Base-by-base conservation (phyloP, 2,888 invertebrate species). In the Megalurothrips usitatus region DNA sequence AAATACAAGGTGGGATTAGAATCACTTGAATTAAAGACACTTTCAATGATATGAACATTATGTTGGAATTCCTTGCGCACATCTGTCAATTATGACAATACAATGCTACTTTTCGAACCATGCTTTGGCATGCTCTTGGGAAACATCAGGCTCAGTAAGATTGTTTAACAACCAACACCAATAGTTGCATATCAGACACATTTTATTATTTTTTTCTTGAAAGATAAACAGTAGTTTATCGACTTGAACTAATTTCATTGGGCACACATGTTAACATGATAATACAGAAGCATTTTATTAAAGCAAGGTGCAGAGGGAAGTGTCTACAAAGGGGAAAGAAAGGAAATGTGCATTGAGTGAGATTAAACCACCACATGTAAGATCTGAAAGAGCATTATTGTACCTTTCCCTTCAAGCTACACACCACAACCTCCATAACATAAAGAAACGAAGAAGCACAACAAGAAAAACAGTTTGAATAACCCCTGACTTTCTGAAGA, bases 291-390 rank as follows among this genome's bases (percentile, higher is more conserved):
- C 78, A 58, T 75, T 23, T 75, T 75, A 75, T 23, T 26, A 75
- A 75, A 75, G 68, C 68, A 75, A 75, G 68, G 68, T 75, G 68
- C 82, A 81, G 82, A 84, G 83, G 82, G 83, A 84, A 85, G 85
- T 84, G 82, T 85, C 84, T 85, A 86, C 86, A 87, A 87, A 88
- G 88, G 87, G 87, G 87, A 87, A 87, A 87, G 87, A 75, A 26
- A 52, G 58, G 79, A 63, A 81, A 48, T 49, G 58, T 19, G 58
- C 28, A 26, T 49, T 28, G 23, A 49, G 28, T 26, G 28, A 79
- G 34, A n/a, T 28, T 48, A 79, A 28, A 79, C 17, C 79, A 79
- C 26, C 48, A 79, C 43, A 26, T n/a, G 34, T 49, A 26, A 79
- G 23, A 28, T 52, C 79, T 43, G 34, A 43, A 43, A 43, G 34